Conservation (phyloP, 1,140 invertebrate species). For the Brachionus sp. region DNA sequence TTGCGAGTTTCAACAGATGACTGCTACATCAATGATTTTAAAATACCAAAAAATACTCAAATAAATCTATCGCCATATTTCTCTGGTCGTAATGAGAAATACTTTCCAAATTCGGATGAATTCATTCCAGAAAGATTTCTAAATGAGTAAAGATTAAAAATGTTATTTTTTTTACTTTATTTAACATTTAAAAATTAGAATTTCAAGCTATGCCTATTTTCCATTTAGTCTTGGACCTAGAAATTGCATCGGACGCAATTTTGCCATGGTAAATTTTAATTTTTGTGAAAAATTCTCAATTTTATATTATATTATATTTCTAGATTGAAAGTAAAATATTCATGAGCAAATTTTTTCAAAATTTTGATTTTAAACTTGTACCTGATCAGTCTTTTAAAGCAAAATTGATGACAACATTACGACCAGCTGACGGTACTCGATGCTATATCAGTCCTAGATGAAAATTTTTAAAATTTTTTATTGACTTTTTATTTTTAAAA, state of each 20-base stretch:
- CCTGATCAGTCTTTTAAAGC: background rate
- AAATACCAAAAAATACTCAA: constrained; percentile 1
- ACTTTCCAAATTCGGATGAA: constrained; percentile 4
- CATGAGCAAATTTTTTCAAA: constrained; percentile 19
- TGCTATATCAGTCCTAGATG: background rate
- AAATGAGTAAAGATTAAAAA: background rate
- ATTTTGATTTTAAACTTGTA: constrained; percentile 20
- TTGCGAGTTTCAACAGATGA: background rate
- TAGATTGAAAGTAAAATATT: constrained; percentile 20
- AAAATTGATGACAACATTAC: background rate
- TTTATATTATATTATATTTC: background rate
- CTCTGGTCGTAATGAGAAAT: background rate
- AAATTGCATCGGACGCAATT: constrained; percentile 30
- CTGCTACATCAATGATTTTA: background rate
- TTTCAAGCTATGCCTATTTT: constrained; percentile 15
- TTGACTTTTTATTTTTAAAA: background rate
- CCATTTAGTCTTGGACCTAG: constrained; percentile 1
- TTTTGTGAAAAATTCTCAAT: background rate
- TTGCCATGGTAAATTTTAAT: constrained; percentile 18
- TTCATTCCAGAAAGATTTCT: constrained; percentile 20
- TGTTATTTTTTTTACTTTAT: background rate
- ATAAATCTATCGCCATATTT: constrained; percentile 19
- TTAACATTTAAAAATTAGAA: background rate
- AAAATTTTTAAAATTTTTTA: background rate
- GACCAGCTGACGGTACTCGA: constrained; percentile 13